These are phyloP conservation scores for Drosophila lacicola DNA, from an alignment of 2,888 invertebrate genomes.

Conservation along the genomic window DNA sequence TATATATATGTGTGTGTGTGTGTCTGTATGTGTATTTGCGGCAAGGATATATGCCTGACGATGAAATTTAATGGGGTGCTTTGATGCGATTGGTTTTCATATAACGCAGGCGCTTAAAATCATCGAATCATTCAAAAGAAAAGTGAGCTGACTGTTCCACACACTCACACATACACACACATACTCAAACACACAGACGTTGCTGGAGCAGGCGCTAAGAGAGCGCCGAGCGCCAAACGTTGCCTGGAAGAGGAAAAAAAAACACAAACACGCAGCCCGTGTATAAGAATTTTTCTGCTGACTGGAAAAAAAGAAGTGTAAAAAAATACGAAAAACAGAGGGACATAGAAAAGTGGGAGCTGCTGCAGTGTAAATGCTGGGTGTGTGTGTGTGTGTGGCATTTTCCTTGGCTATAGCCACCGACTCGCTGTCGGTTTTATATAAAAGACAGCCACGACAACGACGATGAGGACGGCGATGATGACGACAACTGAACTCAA, in stretches of 20 bases:
- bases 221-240: conserved; percentile 50
- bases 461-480: conserved; percentile 41
- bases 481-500: conserved; percentile 51
- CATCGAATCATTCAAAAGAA: conserved; percentile 86
- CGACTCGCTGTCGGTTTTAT: conserved; percentile 63
- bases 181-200: conserved; percentile 14
- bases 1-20: conserved; percentile 18
- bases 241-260: conserved; percentile 46
- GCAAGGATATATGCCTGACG: conserved; percentile 83
- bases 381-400: conserved; percentile 42
- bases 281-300: conserved; percentile 73
- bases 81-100: conserved; percentile 86
- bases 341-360: conserved; percentile 43
- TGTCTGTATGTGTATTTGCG: conserved; percentile 45
- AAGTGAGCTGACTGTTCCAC: conserved; percentile 78
- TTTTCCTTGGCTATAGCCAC: conserved; percentile 54
- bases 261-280: conserved; percentile 58
- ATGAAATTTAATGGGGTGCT: conserved; percentile 86
- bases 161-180: conserved; percentile 52
- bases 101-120: conserved; percentile 86
- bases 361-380: conserved; percentile 31
- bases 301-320: conserved; percentile 69
- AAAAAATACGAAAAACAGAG: conserved; percentile 39
- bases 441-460: conserved; percentile 55
- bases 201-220: conserved; percentile 60